Conservation (phyloP, 2,797 vertebrate species). For the Bradypus variegatus region DNA sequence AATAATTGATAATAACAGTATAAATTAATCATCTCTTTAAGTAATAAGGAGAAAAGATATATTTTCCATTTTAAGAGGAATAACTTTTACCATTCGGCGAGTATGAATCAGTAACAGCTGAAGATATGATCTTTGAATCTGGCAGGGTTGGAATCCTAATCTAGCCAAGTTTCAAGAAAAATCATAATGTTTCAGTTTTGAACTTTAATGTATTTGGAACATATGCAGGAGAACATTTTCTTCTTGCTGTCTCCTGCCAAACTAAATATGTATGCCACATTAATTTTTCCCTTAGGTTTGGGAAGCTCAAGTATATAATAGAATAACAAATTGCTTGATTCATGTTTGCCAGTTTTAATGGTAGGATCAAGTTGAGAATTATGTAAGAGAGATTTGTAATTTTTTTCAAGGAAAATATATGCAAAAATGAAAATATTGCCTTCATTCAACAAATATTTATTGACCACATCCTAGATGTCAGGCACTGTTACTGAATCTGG, state of each 20-base stretch:
- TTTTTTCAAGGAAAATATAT: conserved; percentile 36
- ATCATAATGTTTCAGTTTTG: conserved; percentile 56
- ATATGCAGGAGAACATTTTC: conserved; percentile 62
- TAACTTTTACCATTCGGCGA: conserved; percentile 16
- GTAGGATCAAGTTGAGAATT: neutral
- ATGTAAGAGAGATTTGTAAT: conserved; percentile 28
- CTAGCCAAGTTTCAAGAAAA: conserved; percentile 61
- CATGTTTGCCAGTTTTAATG: neutral
- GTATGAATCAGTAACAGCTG: conserved; percentile 52
- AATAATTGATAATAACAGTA: neutral
- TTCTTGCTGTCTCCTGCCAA: conserved; percentile 41
- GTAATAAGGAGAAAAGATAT: neutral
- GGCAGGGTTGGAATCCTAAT: conserved; percentile 28
- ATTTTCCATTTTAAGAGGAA: conserved; percentile 45
- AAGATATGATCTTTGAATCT: conserved; percentile 51
- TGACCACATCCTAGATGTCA: neutral
- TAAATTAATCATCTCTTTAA: conserved; percentile 20
- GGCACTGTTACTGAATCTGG: neutral
- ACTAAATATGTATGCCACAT: conserved; percentile 29
- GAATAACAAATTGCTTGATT: conserved; percentile 28
- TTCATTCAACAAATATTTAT: conserved; percentile 21
- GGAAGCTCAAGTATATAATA: conserved; percentile 24
- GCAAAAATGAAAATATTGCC: conserved; percentile 36
- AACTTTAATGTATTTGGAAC: conserved; percentile 60
- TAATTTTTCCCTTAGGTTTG: conserved; percentile 43